phyloP scores from a whole-genome alignment of 2,888 invertebrate genomes.

The Stenichneumon culpator region DNA sequence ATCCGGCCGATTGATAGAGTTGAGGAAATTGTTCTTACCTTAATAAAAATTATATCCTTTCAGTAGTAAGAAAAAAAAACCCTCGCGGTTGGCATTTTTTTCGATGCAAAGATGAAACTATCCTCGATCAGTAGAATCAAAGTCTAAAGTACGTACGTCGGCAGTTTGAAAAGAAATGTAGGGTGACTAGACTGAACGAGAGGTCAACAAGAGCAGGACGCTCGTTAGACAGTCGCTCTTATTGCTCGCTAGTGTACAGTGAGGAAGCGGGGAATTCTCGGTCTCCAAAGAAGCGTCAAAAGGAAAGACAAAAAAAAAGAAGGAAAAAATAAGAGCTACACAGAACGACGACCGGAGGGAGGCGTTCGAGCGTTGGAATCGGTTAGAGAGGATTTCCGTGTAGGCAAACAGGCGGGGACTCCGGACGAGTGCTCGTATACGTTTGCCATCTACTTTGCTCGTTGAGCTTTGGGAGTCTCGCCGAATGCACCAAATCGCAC shows the following conservation, averaged over 20 bases:
- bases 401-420: conserved; percentile 82
- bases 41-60: neutral
- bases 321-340: conserved; percentile 45
- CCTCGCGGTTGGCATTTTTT: neutral
- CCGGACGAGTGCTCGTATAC: conserved; percentile 44
- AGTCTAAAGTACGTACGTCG: neutral
- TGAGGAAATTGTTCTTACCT: too few relatives aligned
- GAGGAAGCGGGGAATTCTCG: conserved; percentile 13
- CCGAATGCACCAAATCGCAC: conserved; percentile 35
- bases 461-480: conserved; percentile 57
- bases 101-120: neutral
- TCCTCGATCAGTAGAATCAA: neutral
- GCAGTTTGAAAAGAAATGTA: neutral
- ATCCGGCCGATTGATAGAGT: too few relatives aligned
- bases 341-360: conserved; percentile 48
- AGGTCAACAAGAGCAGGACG: conserved; percentile 55
- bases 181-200: conserved; percentile 33
- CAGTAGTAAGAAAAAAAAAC: neutral
- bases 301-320: conserved; percentile 28
- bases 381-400: conserved; percentile 85
- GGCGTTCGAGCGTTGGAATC: conserved; percentile 82
- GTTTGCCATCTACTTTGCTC: conserved; percentile 56
- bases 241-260: conserved; percentile 18
- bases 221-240: conserved; percentile 47
- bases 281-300: conserved; percentile 19